phyloP scores from a whole-genome alignment of 64 coral and sea anemone species.

The Anthopleura sola region DNA sequence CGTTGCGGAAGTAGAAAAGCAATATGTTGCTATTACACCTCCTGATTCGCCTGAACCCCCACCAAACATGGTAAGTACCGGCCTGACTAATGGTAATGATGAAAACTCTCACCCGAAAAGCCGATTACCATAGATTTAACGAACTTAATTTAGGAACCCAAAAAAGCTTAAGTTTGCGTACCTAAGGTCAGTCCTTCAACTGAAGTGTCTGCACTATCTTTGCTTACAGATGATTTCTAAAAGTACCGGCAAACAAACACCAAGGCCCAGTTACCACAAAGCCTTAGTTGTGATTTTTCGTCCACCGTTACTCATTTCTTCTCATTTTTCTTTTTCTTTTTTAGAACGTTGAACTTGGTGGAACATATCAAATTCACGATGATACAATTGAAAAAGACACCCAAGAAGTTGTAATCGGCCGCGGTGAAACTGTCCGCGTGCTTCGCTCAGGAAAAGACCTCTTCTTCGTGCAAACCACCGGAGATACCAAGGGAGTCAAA shows the following conservation, averaged over 20 bases:
- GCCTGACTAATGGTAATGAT: background rate
- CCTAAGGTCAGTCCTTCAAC: too few species aligned
- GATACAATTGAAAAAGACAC: conserved; percentile 83
- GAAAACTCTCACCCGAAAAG: background rate
- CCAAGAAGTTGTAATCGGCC: conserved; percentile 51
- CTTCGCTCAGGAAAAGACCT: conserved; percentile 89
- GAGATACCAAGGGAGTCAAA: conserved; percentile 45
- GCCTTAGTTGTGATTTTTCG: too few species aligned
- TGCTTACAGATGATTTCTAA: too few species aligned
- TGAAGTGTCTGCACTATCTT: too few species aligned
- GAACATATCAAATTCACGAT: conserved; percentile 73
- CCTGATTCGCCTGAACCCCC: conserved; percentile 80
- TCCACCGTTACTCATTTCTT: too few species aligned
- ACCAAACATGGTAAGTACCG: conserved; percentile 52
- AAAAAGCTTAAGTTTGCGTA: too few species aligned
- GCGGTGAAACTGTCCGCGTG: conserved; percentile 74
- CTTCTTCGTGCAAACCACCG: conserved; percentile 84
- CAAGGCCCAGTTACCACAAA: too few species aligned
- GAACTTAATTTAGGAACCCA: too few species aligned
- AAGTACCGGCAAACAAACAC: too few species aligned
- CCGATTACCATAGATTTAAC: too few species aligned
- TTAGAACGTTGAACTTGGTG: conserved; percentile 85
- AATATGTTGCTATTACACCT: conserved; percentile 88
- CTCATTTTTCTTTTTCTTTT: background rate
- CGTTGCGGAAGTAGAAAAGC: conserved; percentile 86